These are phyloP conservation scores for Propithecus perrieri DNA, from an alignment of 2,797 vertebrate species.

Conservation along the genomic window DNA sequence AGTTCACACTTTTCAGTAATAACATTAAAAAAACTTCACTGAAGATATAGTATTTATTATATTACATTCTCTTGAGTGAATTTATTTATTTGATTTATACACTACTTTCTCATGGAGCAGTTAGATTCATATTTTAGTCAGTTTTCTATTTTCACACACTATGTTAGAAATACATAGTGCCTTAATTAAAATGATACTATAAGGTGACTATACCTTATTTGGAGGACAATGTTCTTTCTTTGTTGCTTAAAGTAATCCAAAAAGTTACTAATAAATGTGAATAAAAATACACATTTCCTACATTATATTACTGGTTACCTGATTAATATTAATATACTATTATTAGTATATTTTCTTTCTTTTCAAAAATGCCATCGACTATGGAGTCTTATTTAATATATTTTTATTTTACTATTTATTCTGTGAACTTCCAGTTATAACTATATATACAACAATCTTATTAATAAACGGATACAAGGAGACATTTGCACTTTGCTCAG, in stretches of 20 bases:
- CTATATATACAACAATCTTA: neutral
- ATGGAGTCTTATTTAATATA: neutral
- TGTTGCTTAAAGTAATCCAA: conserved; percentile 17
- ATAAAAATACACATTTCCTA: conserved; percentile 13
- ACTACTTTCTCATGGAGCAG: conserved; percentile 9
- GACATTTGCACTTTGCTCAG: neutral
- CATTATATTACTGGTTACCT: neutral
- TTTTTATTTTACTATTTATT: conserved; percentile 21
- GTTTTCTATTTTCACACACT: conserved; percentile 56
- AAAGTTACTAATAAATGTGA: neutral
- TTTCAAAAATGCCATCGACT: neutral
- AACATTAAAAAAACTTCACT: conserved; percentile 57
- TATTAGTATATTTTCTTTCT: neutral
- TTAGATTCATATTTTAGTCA: conserved; percentile 61
- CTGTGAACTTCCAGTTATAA: conserved; percentile 4
- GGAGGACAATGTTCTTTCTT: conserved; percentile 19
- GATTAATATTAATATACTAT: conserved; percentile 6
- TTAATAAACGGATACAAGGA: neutral
- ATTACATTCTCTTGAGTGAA: conserved; percentile 38
- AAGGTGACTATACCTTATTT: conserved; percentile 12
- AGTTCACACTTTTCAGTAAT: conserved; percentile 60
- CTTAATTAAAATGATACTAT: conserved; percentile 66
- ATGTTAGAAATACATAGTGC: conserved; percentile 39
- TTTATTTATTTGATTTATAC: conserved; percentile 64
- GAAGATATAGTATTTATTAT: conserved; percentile 49